These are phyloP conservation scores for Platysternon megacephalum DNA, from an alignment of 2,113 vertebrate genomes.

Conservation along the genomic window DNA sequence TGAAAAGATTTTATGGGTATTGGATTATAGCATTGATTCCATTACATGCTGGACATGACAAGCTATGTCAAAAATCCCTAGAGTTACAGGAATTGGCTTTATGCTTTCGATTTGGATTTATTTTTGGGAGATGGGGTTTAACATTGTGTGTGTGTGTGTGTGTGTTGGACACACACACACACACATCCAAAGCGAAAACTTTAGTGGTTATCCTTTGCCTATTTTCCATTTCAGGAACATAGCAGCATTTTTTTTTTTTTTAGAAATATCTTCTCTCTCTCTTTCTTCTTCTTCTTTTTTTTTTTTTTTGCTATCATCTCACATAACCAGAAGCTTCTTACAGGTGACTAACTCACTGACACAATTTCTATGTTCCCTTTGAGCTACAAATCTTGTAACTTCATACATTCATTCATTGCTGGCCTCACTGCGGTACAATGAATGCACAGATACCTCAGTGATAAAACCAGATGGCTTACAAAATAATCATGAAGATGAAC, in stretches of 20 bases:
- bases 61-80: not conserved
- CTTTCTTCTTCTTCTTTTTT: not conserved
- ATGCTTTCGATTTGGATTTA: not conserved
- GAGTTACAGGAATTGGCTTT: not conserved
- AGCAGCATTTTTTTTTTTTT: too few relatives aligned
- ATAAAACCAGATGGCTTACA: not conserved
- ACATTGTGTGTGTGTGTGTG: not conserved
- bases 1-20: not conserved
- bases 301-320: not conserved
- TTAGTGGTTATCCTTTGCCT: not conserved
- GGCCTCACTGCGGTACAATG: not conserved
- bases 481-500: slow-evolving; percentile 28
- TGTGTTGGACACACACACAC: not conserved
- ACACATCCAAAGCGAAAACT: not conserved
- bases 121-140: not conserved
- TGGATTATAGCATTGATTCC: not conserved
- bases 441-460: not conserved
- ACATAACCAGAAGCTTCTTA: not conserved
- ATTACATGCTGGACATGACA: not conserved
- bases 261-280: too few relatives aligned
- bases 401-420: not conserved
- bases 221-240: not conserved
- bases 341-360: slow-evolving; percentile 16
- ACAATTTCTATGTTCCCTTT: slow-evolving; percentile 17
- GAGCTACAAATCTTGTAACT: not conserved